Evolutionary conservation across 2,888 invertebrate species (phyloP).

Genomic region (Thysanoteuthis rhombus): DNA sequence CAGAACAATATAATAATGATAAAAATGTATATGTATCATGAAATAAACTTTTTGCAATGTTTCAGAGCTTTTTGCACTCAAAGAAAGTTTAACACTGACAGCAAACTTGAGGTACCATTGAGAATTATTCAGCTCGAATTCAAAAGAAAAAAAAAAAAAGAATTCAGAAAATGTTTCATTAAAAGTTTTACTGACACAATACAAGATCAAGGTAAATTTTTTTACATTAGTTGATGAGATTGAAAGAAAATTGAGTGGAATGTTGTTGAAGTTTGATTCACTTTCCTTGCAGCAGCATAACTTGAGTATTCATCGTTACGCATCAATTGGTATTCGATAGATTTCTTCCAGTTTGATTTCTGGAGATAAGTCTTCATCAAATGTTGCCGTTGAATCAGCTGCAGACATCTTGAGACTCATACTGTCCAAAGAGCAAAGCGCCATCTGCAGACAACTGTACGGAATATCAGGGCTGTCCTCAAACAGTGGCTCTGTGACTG

Average conservation of each 20-base stretch:
- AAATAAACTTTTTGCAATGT: no score
- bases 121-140: no score
- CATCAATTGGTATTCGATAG: background rate
- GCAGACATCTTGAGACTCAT: background rate
- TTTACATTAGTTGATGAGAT: background rate
- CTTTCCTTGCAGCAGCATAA: background rate
- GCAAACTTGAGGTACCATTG: no score
- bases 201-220: background rate
- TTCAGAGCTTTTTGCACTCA: no score
- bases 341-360: background rate
- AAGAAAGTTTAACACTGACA: no score
- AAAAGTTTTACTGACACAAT: background rate
- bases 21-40: no score
- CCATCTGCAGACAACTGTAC: conserved; percentile 17
- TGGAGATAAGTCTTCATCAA: background rate
- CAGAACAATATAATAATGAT: no score
- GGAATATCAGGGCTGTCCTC: conserved; percentile 14
- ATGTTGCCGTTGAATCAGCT: background rate
- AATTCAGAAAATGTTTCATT: background rate
- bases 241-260: background rate
- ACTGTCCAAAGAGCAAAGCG: background rate
- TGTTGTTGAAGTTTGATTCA: background rate
- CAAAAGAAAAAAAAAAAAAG: background rate
- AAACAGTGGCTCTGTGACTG: background rate
- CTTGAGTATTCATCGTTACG: background rate